Conservation (phyloP, 2,888 invertebrate genomes). For the Griposia aprilina region DNA sequence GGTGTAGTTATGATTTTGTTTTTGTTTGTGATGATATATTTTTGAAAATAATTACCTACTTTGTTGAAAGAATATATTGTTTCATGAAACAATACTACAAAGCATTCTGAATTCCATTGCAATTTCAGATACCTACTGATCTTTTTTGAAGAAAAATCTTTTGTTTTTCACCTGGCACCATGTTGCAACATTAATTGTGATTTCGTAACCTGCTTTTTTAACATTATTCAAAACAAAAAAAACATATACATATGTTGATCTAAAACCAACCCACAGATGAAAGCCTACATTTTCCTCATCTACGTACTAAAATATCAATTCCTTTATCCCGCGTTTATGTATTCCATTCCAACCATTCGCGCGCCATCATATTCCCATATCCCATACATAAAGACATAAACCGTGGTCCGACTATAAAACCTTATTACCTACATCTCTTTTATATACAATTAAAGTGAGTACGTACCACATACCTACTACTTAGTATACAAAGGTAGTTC, state of each 20-base stretch:
- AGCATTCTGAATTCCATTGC: neutral
- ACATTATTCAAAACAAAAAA: neutral
- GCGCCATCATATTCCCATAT: conserved; percentile 59
- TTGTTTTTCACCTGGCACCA: neutral
- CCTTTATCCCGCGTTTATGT: conserved; percentile 39
- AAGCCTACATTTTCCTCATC: conserved; percentile 37
- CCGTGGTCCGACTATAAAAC: conserved; percentile 75
- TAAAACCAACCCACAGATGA: neutral
- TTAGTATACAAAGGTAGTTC: neutral
- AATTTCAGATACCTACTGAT: neutral
- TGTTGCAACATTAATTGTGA: neutral
- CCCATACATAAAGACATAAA: conserved; percentile 79
- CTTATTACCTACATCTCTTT: conserved; percentile 80
- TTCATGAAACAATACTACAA: neutral
- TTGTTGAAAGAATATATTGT: neutral
- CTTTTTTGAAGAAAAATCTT: neutral
- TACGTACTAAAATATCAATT: conserved; percentile 55
- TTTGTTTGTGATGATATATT: neutral
- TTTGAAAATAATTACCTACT: neutral
- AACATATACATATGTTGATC: too few relatives aligned
- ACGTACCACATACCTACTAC: conserved; percentile 13
- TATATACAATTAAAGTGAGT: conserved; percentile 84
- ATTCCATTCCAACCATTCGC: conserved; percentile 59
- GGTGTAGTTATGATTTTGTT: neutral
- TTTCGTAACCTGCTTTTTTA: neutral